Evolutionary conservation across 1,140 invertebrate species (phyloP).

Genomic region (Drosophila subobscura): DNA sequence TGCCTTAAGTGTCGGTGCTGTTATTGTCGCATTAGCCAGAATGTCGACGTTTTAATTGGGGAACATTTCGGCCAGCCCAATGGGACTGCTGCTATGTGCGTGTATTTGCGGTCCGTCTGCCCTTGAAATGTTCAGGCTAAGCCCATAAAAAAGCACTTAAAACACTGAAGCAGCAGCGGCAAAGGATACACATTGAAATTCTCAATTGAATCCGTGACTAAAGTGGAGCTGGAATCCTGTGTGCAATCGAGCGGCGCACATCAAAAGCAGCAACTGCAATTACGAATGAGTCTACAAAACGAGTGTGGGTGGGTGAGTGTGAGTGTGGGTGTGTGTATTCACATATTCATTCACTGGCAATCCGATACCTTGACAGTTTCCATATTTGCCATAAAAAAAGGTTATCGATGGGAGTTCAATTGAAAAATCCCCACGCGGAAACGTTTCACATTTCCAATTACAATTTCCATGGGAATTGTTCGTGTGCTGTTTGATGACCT

Average conservation of each 20-base stretch:
- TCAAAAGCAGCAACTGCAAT: slow-evolving; percentile 19
- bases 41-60: slow-evolving; percentile 64
- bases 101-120: slow-evolving; percentile 4
- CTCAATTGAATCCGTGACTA: slow-evolving; percentile 14
- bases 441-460: slow-evolving; percentile 73
- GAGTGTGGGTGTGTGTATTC: slow-evolving; percentile 5
- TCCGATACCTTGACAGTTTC: slow-evolving; percentile 37
- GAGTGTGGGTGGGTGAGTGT: too few species aligned
- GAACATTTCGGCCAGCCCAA: slow-evolving; percentile 31
- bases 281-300: too few species aligned
- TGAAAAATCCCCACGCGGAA: slow-evolving; percentile 32
- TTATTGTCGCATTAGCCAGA: slow-evolving; percentile 64
- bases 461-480: slow-evolving; percentile 44
- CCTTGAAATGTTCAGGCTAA: neutral
- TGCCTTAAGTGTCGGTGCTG: slow-evolving; percentile 17
- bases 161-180: neutral
- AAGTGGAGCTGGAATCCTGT: slow-evolving; percentile 2
- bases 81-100: neutral
- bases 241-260: slow-evolving; percentile 51
- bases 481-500: slow-evolving; percentile 32
- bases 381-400: slow-evolving; percentile 28
- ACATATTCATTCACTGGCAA: slow-evolving; percentile 32
- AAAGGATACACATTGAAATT: slow-evolving; percentile 10
- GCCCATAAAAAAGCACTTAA: too few species aligned
- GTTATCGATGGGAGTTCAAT: slow-evolving; percentile 27